These are phyloP conservation scores for Panulirus ornatus DNA, from an alignment of 1,140 invertebrate genomes.

Conservation along the genomic window DNA sequence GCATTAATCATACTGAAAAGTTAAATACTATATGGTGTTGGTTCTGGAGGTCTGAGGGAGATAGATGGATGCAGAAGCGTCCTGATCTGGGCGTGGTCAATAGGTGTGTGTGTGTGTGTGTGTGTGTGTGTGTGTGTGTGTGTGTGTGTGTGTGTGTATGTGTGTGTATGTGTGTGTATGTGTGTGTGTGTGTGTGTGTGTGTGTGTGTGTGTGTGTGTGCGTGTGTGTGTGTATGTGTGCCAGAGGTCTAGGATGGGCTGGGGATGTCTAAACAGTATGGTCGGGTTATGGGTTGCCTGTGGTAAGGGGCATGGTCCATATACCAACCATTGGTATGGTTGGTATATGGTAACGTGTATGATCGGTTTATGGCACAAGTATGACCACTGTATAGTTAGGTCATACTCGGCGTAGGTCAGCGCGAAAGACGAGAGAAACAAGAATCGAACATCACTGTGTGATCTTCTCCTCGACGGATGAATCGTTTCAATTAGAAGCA, in stretches of 20 bases:
- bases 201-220: constrained; percentile 7
- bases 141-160: background rate
- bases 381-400: too few relatives aligned
- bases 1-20: background rate
- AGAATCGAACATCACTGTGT: constrained; percentile 5
- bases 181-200: background rate
- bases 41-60: background rate
- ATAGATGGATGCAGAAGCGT: background rate
- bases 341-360: too few relatives aligned
- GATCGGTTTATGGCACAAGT: too few relatives aligned
- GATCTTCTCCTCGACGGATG: too few relatives aligned
- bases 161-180: background rate
- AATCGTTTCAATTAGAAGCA: too few relatives aligned
- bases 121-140: constrained; percentile 2
- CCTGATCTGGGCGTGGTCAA: background rate
- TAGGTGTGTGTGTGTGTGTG: background rate
- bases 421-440: background rate
- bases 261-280: too few relatives aligned
- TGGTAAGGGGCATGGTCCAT: too few relatives aligned
- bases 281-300: too few relatives aligned
- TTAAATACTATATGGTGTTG: background rate
- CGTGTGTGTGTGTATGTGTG: background rate
- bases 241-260: background rate
- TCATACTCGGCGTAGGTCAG: background rate
- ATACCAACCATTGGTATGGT: too few relatives aligned